A percentile compares a stretch with the other conserved stretches of the same genome.
Conservation (phyloP, 1,140 invertebrate genomes). For the Danaus melanippus region DNA sequence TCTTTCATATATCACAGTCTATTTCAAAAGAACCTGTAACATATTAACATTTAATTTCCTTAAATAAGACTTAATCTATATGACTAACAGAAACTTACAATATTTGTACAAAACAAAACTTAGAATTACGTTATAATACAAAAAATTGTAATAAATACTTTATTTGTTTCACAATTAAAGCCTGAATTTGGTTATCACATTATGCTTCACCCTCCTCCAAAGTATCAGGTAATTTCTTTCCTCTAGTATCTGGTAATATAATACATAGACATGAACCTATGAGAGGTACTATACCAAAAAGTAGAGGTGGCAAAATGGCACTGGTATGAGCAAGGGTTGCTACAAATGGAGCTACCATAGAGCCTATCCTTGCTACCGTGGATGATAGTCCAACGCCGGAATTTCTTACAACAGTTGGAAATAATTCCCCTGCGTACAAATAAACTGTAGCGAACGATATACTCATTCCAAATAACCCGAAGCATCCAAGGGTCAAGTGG, state of each 20-base stretch:
- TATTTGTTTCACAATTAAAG: background rate
- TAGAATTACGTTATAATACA: background rate
- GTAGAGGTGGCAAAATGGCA: slow-evolving; percentile 75
- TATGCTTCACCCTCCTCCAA: slow-evolving; percentile 62
- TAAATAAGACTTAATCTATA: slow-evolving; percentile 2
- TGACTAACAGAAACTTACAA: background rate
- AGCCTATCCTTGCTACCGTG: slow-evolving; percentile 73
- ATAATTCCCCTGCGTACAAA: slow-evolving; percentile 74
- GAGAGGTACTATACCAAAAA: slow-evolving; percentile 78
- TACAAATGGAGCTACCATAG: slow-evolving; percentile 72
- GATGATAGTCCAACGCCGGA: slow-evolving; percentile 73
- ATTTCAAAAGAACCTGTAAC: slow-evolving; percentile 31
- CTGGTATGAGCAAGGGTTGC: slow-evolving; percentile 52
- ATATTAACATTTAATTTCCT: slow-evolving; percentile 5
- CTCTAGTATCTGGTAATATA: slow-evolving; percentile 75
- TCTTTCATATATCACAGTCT: slow-evolving; percentile 40
- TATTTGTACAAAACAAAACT: background rate
- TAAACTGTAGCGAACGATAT: slow-evolving; percentile 74
- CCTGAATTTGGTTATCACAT: slow-evolving; percentile 7
- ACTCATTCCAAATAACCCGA: slow-evolving; percentile 75
- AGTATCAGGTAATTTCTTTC: slow-evolving; percentile 61
- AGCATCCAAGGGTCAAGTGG: slow-evolving; percentile 71
- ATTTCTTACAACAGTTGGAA: slow-evolving; percentile 75
- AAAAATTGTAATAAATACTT: slow-evolving; percentile 3
- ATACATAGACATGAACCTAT: slow-evolving; percentile 76